Conservation (phyloP, 2,113 vertebrate genomes). For the Calidris pugnax region DNA sequence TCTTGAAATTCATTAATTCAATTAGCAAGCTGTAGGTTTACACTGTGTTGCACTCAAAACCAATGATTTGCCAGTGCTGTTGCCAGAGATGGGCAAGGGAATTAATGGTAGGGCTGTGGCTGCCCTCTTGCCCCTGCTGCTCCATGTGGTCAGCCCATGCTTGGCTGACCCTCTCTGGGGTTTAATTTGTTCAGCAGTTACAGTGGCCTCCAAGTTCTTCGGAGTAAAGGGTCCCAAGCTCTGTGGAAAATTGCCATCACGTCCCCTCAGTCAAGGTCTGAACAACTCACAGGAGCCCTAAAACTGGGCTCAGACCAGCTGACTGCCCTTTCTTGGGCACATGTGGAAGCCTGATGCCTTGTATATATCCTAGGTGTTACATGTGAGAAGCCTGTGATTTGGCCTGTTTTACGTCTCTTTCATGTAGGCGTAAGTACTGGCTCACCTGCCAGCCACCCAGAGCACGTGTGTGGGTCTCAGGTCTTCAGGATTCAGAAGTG, state of each 20-base stretch:
- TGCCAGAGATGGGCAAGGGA: neutral
- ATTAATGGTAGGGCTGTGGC: neutral
- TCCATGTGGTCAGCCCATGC: neutral
- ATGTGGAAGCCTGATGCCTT: neutral
- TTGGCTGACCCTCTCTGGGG: neutral
- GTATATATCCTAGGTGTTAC: neutral
- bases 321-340: neutral
- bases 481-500: neutral
- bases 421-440: neutral
- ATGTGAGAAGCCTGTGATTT: neutral
- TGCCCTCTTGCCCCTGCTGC: neutral
- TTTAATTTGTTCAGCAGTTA: neutral
- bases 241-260: neutral
- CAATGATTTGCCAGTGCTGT: neutral
- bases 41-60: neutral
- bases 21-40: neutral
- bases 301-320: neutral
- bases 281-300: neutral
- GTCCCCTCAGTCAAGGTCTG: rapidly evolving
- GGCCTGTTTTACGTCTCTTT: neutral
- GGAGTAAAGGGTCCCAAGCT: neutral
- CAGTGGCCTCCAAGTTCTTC: neutral
- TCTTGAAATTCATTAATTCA: neutral
- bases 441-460: neutral
- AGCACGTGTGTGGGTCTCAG: neutral